Evolutionary conservation across 1,140 invertebrate genomes (phyloP), one percentile per base, ranked within the genome.

Genomic region (Leptopilina boulardi): DNA sequence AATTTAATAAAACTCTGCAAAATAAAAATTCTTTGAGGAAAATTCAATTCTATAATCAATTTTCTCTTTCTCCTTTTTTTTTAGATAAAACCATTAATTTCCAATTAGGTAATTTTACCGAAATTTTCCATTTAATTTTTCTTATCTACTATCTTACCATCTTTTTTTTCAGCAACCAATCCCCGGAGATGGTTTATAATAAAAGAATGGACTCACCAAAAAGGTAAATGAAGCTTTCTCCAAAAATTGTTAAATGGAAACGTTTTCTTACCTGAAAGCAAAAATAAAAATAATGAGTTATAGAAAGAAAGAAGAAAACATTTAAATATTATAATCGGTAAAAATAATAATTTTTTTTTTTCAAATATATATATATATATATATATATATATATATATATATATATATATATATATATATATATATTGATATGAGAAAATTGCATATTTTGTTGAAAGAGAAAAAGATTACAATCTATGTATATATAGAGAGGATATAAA

Each of bases 161-260:
- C 59, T 6, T 15, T 23, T 30, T 66, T 5, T n/a, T n/a, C 11
- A 15, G 15, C 10, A 23, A 66, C 13, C 13, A 13, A 59, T 26
- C 21, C 21, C 3, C 19, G 5, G 21, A 2, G 9, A 19, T 6
- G 11, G 11, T 4, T 13, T 18, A 18, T 15, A 47, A n/a, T 18
- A 51, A 51, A 30, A 34, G 59, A 66, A 66, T n/a, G 59, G 59
- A 66, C 59, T 66, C 59, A 66, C 59, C 59, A 13, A n/a, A n/a
- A n/a, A 23, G 11, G 23, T 13, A 34, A 66, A 66, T 66, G 4
- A 30, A 8, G 8, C 56, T 15, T 13, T 26, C n/a, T n/a, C 3
- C 21, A 11, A 10, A 9, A n/a, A 5, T 11, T 13, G 26, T 9
- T 66, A 30, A 66, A 30, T 26, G 10, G 30, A 34, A 6, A 26